phyloP scores from a whole-genome alignment of 2,113 vertebrate species.

The Mormoops blainvillei region DNA sequence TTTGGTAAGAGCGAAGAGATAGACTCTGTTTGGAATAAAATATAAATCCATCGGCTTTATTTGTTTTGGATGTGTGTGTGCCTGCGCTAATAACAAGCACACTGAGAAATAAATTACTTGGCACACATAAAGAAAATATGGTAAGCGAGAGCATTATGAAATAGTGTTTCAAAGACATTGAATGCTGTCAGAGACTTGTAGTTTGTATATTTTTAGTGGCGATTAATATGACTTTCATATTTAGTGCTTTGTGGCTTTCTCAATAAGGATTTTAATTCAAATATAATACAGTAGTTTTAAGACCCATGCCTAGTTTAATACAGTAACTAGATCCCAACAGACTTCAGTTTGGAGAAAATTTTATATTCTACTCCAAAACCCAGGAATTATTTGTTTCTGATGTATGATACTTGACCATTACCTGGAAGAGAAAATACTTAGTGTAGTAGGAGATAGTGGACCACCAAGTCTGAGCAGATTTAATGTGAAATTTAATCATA shows the following conservation, averaged over 20 bases:
- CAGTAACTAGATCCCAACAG: not conserved
- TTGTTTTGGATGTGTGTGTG: not conserved
- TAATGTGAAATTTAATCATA: constrained; percentile 11
- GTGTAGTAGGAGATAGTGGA: not conserved
- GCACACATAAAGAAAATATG: not conserved
- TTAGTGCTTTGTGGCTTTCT: not conserved
- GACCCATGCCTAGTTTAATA: not conserved
- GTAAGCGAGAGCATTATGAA: constrained; percentile 20
- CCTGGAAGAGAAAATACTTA: constrained; percentile 27
- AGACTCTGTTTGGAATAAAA: not conserved
- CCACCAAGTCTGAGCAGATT: constrained; percentile 11
- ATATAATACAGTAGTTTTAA: constrained; percentile 48
- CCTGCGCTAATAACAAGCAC: not conserved
- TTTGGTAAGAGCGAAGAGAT: not conserved
- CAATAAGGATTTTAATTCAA: constrained; percentile 33
- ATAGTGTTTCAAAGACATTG: not conserved
- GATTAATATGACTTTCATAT: constrained; percentile 26
- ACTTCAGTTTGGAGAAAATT: not conserved
- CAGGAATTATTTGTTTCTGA: not conserved
- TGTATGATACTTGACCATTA: not conserved
- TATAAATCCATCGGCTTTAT: not conserved
- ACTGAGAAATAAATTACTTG: not conserved
- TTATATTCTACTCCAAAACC: constrained; percentile 6
- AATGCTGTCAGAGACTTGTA: not conserved
- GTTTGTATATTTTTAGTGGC: constrained; percentile 3